Base-by-base conservation (phyloP, 2,797 vertebrate genomes). In the Pelobates cultripes region DNA sequence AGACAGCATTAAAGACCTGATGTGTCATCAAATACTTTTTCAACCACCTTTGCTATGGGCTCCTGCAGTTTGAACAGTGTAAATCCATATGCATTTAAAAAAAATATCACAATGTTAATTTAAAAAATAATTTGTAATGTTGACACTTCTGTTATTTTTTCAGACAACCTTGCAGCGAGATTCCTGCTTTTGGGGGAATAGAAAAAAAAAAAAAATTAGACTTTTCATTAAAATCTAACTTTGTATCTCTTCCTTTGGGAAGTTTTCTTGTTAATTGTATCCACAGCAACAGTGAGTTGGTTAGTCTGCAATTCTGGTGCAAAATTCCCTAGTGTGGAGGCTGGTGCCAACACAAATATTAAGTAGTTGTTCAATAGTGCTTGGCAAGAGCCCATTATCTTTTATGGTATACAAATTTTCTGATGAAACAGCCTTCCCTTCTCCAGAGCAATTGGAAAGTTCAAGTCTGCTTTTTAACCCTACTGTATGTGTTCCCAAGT, bases 1-100 rank as follows among this genome's bases (percentile, higher is more conserved):
- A 83, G 60, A 77, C 14, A 40, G 86, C 82, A 75, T 78, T 80
- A 63, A 85, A 86, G 84, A 80, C 3, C 6, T 81, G 86, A 79
- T 86, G 86, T 77, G 85, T 74, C 75, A 82, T 73, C 78, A 86
- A 85, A 83, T 0, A 15, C 87, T 87, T 86, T 78, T 84, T 87
- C 71, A 80, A 83, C 78, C 64, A 83, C 76, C 81, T 9, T 67
- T 86, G 77, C 77, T 51, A 85, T 80, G 86, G 86, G 85, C 87
- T 80, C 40, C 43, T 63, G n/a, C n/a, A 70, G 14, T 61, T 77
- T 67, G 41, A 70, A 67, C 71, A 55, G 80, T 76, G 28, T n/a
- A 64, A 10, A 40, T 6, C n/a, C 61, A n/a, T 3, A 17, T 28
- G 3, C 7, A 64, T 64, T 17, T 64, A 28, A 64, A 12, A 57